Evolutionary conservation across 2,797 vertebrate genomes (phyloP), one percentile per base, ranked within the genome.

Genomic region (Phalanger gymnotis): DNA sequence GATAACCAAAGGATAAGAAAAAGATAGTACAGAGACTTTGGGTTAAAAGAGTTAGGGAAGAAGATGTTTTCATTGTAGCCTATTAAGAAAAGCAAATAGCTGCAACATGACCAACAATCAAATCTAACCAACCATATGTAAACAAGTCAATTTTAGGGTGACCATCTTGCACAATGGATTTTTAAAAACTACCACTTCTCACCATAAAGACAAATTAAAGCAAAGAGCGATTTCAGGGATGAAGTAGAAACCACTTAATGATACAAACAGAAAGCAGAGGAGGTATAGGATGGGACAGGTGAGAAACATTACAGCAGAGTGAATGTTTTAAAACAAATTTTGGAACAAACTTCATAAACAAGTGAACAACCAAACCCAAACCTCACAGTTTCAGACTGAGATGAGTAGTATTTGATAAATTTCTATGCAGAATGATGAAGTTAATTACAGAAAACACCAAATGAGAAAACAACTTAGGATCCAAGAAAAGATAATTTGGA

Each of bases 361-460:
- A 87, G 0, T 87, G 73, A 87, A 87, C 40, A 87, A 87, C 73
- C 40, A 87, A 87, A 47, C 40, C 89, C 54, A 14, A 92, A 53
- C 30, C 55, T 58, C 91, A 54, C 13, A 91, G 27, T 92, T 96
- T 96, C 31, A 81, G 14, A 90, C 54, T 92, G 12, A 14, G 3
- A 91, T 47, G 30, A 11, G 53, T 87, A 93, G 47, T 94, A 95
- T 19, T 93, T 52, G 73, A 87, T 87, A 47, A 87, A 58, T 54
- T 57, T 94, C 91, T 56, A 94, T 51, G 92, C 92, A 95, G 30
- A 92, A 93, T 53, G 14, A 56, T 7, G 27, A 94, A 91, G 47
- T 91, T 95, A 90, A 93, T 34, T 61, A 93, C 13, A 34, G 93
- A 53, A 51, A 89, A 34, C 51, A 73, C 31, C 91, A 96, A 73